These are phyloP conservation scores for Sphaerodactylus townsendi DNA, from an alignment of 2,113 vertebrate species.

Conservation along the genomic window DNA sequence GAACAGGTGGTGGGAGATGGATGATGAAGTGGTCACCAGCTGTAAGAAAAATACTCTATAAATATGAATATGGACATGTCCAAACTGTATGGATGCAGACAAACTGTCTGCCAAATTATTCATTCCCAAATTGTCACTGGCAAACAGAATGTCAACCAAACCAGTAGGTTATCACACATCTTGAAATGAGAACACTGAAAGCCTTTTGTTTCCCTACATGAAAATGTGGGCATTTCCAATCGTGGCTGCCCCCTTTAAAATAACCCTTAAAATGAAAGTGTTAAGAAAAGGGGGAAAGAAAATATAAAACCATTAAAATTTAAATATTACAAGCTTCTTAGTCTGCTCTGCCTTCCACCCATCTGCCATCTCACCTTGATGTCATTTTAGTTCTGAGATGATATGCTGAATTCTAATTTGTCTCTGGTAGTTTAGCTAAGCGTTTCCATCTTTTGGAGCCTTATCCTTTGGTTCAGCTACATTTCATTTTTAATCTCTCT, in stretches of 20 bases:
- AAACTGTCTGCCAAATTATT: too few relatives aligned
- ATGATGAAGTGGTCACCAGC: too few relatives aligned
- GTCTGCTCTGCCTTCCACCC: background rate
- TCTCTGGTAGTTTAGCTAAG: conserved; percentile 23
- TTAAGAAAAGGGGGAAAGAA: conserved; percentile 2
- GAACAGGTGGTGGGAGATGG: too few relatives aligned
- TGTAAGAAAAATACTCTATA: too few relatives aligned
- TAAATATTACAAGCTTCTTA: conserved; percentile 16
- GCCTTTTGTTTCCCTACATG: background rate
- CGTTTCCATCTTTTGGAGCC: conserved; percentile 11
- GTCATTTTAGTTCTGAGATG: background rate
- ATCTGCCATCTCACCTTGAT: conserved; percentile 10
- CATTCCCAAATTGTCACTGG: too few relatives aligned
- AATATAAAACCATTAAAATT: conserved; percentile 33
- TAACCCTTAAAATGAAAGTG: conserved; percentile 10
- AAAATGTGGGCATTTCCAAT: background rate
- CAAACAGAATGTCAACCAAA: too few relatives aligned
- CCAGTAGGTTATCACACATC: too few relatives aligned
- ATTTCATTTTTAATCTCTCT: conserved; percentile 60
- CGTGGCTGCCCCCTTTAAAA: background rate
- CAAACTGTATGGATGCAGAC: too few relatives aligned
- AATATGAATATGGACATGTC: too few relatives aligned
- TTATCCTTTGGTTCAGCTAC: background rate
- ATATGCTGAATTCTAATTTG: conserved; percentile 42
- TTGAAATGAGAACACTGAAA: background rate